Conservation (phyloP, 1,140 invertebrate genomes). For the Drosophila ohnishii region DNA sequence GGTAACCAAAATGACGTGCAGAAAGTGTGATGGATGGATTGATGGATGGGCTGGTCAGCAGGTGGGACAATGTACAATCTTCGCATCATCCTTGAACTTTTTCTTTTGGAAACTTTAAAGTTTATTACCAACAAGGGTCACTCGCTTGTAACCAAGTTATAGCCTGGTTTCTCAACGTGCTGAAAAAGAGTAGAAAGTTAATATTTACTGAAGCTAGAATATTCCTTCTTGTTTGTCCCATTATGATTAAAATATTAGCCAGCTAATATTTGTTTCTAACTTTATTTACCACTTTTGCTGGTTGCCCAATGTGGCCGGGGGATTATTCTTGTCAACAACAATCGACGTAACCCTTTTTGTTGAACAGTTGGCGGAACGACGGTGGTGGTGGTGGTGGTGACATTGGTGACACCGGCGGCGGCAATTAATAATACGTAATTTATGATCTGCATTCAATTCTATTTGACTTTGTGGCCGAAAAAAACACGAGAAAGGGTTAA, state of each 20-base stretch:
- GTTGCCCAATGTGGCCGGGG: not conserved
- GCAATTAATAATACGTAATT: constrained; percentile 81
- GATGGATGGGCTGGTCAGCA: constrained; percentile 16
- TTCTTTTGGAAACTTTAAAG: not conserved
- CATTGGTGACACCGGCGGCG: constrained; percentile 46
- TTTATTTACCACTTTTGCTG: constrained; percentile 17
- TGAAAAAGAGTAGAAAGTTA: not conserved
- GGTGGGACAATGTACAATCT: constrained; percentile 20
- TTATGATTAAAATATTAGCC: constrained; percentile 5
- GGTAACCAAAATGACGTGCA: constrained; percentile 25
- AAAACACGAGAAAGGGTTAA: constrained; percentile 71
- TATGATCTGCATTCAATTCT: constrained; percentile 71
- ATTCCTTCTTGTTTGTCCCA: not conserved
- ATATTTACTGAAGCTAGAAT: not conserved
- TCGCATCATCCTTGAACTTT: not conserved
- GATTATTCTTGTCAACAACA: constrained; percentile 62
- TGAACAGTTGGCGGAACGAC: constrained; percentile 40
- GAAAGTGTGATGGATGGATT: constrained; percentile 34
- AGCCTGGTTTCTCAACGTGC: not conserved
- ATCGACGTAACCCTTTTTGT: constrained; percentile 69
- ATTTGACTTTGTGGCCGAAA: constrained; percentile 69
- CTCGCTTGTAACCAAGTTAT: not conserved
- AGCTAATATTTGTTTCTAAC: constrained; percentile 8
- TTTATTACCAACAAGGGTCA: not conserved
- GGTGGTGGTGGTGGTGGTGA: constrained; percentile 37